phyloP scores from a whole-genome alignment of 2,888 invertebrate genomes.

The Priocnemis perturbator region DNA sequence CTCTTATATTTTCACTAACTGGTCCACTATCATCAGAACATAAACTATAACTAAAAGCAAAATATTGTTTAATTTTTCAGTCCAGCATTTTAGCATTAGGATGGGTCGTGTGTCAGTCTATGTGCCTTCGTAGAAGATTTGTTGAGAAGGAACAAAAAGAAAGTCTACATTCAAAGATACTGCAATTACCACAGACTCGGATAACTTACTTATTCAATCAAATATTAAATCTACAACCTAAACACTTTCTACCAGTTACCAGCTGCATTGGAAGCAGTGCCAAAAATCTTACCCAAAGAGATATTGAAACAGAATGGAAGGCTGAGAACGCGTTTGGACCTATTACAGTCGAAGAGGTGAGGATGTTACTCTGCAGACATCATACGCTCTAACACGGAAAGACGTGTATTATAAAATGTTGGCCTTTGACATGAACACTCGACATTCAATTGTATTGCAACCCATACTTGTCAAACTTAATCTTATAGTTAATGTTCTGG shows the following conservation, averaged over 20 bases:
- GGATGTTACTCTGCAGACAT: slow-evolving; percentile 61
- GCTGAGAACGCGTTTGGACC: slow-evolving; percentile 59
- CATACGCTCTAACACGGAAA: slow-evolving; percentile 23
- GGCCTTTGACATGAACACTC: not conserved
- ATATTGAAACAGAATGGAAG: slow-evolving; percentile 28
- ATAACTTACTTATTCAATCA: slow-evolving; percentile 51
- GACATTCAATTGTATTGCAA: not conserved
- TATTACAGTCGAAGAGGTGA: slow-evolving; percentile 70
- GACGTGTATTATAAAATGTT: not conserved
- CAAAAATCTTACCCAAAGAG: slow-evolving; percentile 8
- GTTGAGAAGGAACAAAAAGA: slow-evolving; percentile 55
- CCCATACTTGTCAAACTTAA: no score
- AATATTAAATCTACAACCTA: slow-evolving; percentile 55
- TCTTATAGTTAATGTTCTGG: no score
- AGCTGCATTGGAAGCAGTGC: slow-evolving; percentile 52
- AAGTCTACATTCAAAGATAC: slow-evolving; percentile 51
- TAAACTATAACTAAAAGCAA: not conserved
- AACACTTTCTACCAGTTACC: slow-evolving; percentile 57
- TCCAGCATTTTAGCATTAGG: slow-evolving; percentile 80
- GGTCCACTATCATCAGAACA: no score
- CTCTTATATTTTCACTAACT: no score
- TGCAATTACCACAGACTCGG: slow-evolving; percentile 46
- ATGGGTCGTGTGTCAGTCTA: slow-evolving; percentile 80
- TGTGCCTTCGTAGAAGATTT: slow-evolving; percentile 70
- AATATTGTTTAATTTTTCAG: slow-evolving; percentile 71